phyloP scores from a whole-genome alignment of 2,113 vertebrate genomes.

The Triplophysa rosa region DNA sequence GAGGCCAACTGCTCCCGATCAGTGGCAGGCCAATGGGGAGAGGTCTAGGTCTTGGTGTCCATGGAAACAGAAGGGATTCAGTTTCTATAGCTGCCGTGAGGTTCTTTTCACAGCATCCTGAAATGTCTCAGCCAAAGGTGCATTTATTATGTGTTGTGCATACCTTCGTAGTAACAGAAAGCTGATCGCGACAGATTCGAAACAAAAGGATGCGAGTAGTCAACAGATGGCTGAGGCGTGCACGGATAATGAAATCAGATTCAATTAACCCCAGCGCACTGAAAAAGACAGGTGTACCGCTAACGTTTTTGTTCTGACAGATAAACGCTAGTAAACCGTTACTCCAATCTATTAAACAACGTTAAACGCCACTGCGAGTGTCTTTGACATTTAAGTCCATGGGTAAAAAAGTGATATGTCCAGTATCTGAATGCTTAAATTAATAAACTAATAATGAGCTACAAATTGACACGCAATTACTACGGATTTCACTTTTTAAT shows the following conservation, averaged over 20 bases:
- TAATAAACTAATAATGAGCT: slow-evolving; percentile 28
- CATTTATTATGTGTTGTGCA: not conserved
- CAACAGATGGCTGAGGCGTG: slow-evolving; percentile 10
- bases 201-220: not conserved
- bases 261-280: slow-evolving; percentile 3
- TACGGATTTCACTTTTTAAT: slow-evolving; percentile 21
- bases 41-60: slow-evolving; percentile 70
- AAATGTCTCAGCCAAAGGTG: slow-evolving; percentile 20
- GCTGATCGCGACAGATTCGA: not conserved
- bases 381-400: too few relatives aligned
- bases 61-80: slow-evolving; percentile 65
- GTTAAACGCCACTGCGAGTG: not conserved
- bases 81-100: not conserved
- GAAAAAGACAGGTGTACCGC: not conserved
- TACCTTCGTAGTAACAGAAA: not conserved
- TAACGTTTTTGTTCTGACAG: not conserved
- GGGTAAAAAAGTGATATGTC: not conserved
- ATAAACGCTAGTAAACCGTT: not conserved
- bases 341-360: not conserved
- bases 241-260: slow-evolving; percentile 15
- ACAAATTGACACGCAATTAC: slow-evolving; percentile 30
- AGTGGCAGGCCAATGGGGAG: slow-evolving; percentile 51
- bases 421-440: slow-evolving; percentile 6
- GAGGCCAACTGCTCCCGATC: slow-evolving; percentile 40
- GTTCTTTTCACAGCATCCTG: slow-evolving; percentile 15